Evolutionary conservation across 37 sponge, comb jelly and placozoan species (phyloP).

Genomic region (Ianthella basta): DNA sequence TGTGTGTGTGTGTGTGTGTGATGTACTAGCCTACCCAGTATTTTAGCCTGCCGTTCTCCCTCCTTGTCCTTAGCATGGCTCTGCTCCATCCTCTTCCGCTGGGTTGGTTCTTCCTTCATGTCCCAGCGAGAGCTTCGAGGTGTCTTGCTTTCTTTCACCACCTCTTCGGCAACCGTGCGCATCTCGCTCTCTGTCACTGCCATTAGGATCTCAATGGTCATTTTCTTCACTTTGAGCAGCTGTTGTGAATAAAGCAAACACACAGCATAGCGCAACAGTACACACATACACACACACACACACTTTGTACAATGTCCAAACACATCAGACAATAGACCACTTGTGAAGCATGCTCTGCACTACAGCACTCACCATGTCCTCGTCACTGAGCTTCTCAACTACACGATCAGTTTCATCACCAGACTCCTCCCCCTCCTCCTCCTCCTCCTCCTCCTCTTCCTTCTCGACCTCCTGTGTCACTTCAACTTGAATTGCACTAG

Average conservation of each 20-base stretch:
- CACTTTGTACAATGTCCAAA: neutral
- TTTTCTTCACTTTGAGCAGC: constrained; percentile 28
- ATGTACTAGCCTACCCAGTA: neutral
- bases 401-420: neutral
- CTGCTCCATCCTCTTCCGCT: neutral
- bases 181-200: neutral
- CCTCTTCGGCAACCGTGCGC: neutral
- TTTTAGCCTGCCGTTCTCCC: neutral
- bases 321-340: neutral
- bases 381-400: neutral
- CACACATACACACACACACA: constrained; percentile 5
- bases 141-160: neutral
- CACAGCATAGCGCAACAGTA: neutral
- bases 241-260: neutral
- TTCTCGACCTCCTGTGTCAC: neutral
- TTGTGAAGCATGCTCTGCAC: neutral
- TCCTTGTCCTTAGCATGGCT: neutral
- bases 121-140: neutral
- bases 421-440: neutral
- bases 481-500: neutral
- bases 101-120: neutral
- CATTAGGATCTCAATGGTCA: constrained; percentile 18
- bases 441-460: neutral
- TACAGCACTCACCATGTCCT: neutral
- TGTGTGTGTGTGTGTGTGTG: neutral